Conservation (phyloP, 2,797 vertebrate genomes). For the Acanthurus leucopareius region DNA sequence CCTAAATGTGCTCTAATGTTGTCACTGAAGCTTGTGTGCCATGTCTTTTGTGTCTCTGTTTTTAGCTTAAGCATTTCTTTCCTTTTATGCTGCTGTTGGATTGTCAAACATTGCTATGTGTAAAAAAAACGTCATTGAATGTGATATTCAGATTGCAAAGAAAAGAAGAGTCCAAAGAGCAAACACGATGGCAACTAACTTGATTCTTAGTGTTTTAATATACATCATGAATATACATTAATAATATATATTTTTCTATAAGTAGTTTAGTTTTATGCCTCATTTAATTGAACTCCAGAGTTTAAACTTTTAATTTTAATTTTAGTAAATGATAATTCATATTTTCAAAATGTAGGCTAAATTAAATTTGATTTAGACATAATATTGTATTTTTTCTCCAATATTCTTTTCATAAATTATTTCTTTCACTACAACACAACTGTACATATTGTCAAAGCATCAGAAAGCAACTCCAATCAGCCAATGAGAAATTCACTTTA, state of each 20-base stretch:
- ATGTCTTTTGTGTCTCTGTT: slow-evolving; percentile 65
- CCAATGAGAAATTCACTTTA: slow-evolving; percentile 2
- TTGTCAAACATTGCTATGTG: slow-evolving; percentile 27
- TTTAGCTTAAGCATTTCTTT: slow-evolving; percentile 39
- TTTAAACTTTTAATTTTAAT: not conserved
- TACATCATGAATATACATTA: no score
- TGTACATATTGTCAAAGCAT: not conserved
- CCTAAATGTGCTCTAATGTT: slow-evolving; percentile 75
- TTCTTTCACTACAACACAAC: not conserved
- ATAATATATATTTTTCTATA: no score
- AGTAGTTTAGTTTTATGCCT: not conserved
- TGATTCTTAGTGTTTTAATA: not conserved
- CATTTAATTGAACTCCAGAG: not conserved
- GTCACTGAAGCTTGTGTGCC: slow-evolving; percentile 67
- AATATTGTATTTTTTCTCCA: not conserved
- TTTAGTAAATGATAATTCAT: not conserved
- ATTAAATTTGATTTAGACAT: not conserved
- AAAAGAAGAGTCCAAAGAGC: not conserved
- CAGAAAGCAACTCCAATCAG: slow-evolving; percentile 16
- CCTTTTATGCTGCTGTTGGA: slow-evolving; percentile 26
- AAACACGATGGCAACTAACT: not conserved
- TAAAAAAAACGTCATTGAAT: not conserved
- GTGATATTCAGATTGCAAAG: slow-evolving; percentile 2
- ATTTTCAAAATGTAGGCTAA: not conserved
- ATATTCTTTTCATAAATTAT: not conserved